Percentiles rank a stretch among this genome's conserved stretches.
Conservation (phyloP, 2,888 invertebrate species). For the Priapulus caudatus region DNA sequence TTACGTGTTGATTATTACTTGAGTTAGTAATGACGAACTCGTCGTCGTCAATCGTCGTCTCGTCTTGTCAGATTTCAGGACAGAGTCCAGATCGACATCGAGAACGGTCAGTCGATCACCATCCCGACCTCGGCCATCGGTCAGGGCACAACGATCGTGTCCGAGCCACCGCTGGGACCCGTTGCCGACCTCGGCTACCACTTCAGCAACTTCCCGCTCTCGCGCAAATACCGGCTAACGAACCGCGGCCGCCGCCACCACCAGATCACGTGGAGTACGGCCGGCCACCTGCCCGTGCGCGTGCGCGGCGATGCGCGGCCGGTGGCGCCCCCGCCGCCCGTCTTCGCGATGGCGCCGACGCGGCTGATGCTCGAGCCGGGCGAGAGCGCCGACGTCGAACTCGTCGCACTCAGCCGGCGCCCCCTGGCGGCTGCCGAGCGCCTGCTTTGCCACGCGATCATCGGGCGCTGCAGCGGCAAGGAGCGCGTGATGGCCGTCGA, state of each 20-base stretch:
- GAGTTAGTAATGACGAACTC: too few species aligned
- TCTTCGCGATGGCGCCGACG: conserved; percentile 34
- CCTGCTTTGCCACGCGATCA: conserved; percentile 39
- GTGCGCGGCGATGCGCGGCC: conserved; percentile 33
- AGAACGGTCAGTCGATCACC: conserved; percentile 39
- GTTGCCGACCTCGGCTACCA: conserved; percentile 49
- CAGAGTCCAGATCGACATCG: conserved; percentile 34
- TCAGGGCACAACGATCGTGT: conserved; percentile 52
- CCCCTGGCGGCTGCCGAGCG: too few species aligned
- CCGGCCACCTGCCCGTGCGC: conserved; percentile 30
- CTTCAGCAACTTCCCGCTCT: conserved; percentile 40
- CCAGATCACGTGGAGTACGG: conserved; percentile 38
- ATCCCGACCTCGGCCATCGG: conserved; percentile 49
- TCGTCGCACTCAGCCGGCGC: too few species aligned
- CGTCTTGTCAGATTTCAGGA: conserved; percentile 36
- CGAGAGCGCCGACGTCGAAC: conserved; percentile 30
- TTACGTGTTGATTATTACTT: too few species aligned
- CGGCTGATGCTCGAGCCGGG: conserved; percentile 38
- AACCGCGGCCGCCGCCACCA: conserved; percentile 39
- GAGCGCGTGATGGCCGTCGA: conserved; percentile 37
- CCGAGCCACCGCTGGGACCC: conserved; percentile 49
- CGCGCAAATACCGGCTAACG: conserved; percentile 32
- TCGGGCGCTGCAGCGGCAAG: conserved; percentile 39
- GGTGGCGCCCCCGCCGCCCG: conserved; percentile 30
- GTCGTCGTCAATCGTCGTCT: too few species aligned